Base-by-base conservation (phyloP, 2,888 invertebrate genomes). In the Scaptomyza polygonia region DNA sequence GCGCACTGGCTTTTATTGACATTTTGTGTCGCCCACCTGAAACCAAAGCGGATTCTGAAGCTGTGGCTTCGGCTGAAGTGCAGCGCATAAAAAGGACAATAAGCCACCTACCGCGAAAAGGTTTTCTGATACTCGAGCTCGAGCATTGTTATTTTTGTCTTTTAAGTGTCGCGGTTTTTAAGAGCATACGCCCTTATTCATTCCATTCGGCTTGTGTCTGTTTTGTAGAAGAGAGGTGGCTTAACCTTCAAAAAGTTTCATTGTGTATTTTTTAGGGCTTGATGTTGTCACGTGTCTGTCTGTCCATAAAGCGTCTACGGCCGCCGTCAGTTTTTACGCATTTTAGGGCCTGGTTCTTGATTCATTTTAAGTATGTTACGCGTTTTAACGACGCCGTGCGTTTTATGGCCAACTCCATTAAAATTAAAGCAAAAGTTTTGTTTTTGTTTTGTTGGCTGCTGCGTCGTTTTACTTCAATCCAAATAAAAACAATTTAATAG, bases 391-490 rank as follows among this genome's bases (percentile, higher is more conserved):
- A 79, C 80, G 83, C 79, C 44, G 55, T 18, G 70, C 61, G 42
- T 79, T 82, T 88, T 88, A 88, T 81, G 71, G 66, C 78, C 73
- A 55, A 67, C 67, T 84, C 88, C 84, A 85, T 85, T 85, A 88
- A 85, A 85, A 85, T 85, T 88, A 86, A 85, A 72, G 81, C 84
- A 86, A 86, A 87, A 80, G 72, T 84, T 84, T 86, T 87, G 62
- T 63, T 66, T 36, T 66, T 64, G 48, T 72, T 67, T 71, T 58
- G 67, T 39, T 39, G 9, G 39, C 34, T 52, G 55, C 57, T 48
- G 47, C 56, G 30, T 43, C 64, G 32, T 70, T 88, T 88, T 84
- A 83, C 73, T 73, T 51, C 43, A 55, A 69, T 70, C 55, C 48
- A 70, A 79, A 85, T 70, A 69, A 53, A 39, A 64, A 29, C 52